These are phyloP conservation scores for Trissolcus basalis DNA, from an alignment of 1,140 invertebrate genomes.

Conservation along the genomic window DNA sequence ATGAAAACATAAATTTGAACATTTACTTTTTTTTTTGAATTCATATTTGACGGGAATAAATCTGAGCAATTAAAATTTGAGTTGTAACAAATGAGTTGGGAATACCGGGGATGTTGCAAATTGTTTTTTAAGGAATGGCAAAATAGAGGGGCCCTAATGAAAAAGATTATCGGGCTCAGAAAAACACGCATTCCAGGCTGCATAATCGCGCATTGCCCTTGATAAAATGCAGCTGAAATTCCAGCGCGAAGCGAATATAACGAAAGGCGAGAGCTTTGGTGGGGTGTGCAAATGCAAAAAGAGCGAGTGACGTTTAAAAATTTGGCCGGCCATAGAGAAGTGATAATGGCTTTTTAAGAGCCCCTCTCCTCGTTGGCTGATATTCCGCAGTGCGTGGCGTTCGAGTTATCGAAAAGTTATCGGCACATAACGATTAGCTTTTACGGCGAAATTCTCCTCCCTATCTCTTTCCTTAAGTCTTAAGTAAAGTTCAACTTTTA, in stretches of 20 bases:
- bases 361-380: background rate
- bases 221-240: constrained; percentile 3
- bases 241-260: background rate
- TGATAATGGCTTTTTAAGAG: constrained; percentile 44
- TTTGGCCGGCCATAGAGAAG: background rate
- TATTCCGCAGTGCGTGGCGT: constrained; percentile 13
- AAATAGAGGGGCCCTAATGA: too few species aligned
- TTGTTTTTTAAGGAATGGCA: too few species aligned
- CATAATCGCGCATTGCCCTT: background rate
- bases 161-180: too few species aligned
- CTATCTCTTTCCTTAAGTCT: constrained; percentile 27
- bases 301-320: too few species aligned
- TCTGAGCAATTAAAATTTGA: too few species aligned
- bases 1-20: too few species aligned
- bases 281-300: too few species aligned
- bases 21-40: too few species aligned
- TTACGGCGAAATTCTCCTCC: constrained; percentile 31
- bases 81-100: too few species aligned
- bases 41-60: too few species aligned
- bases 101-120: too few species aligned
- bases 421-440: constrained; percentile 35
- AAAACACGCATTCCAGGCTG: too few species aligned
- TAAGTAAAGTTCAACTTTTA: constrained; percentile 51
- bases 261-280: background rate
- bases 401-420: constrained; percentile 31